Evolutionary conservation across 2,797 vertebrate genomes (phyloP), one percentile per base, ranked within the genome.

Genomic region (Euthynnus affinis): DNA sequence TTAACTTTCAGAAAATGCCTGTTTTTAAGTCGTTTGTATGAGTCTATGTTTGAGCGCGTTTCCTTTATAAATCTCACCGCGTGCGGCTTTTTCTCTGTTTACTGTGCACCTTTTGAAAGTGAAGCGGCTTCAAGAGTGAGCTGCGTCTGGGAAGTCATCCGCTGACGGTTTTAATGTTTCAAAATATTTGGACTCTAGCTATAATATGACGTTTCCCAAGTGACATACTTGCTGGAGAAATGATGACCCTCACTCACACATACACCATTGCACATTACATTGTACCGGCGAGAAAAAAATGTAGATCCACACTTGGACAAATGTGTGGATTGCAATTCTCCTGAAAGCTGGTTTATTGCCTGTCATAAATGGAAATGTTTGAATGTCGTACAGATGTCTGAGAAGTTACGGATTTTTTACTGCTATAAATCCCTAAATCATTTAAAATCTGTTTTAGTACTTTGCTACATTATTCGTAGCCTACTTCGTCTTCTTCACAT

Each of bases 191-290:
- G n/a, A 34, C 9, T 57, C 6, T 32, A 3, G 71, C 69, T 69
- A 53, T n/a, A 23, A 42, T 17, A 18, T 63, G 20, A 58, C 46
- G 49, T 44, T 37, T 34, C 15, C 8, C 42, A 62, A 62, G 62
- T 49, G 59, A 46, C 37, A 70, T 66, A 32, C 68, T 66, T 67
- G 53, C n/a, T 15, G 61, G 40, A 56, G 59, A 46, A 53, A 57
- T 53, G 9, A 57, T 53, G 8, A 27, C 15, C 8, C 58, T 4
- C 15, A 20, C 69, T 27, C 22, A 17, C 5, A 25, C 10, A 29
- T 9, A 20, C 49, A 32, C 17, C 44, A 25, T 3, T 17, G 5
- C 12, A 12, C 12, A 12, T 42, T 42, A 3, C 0, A 3, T 6
- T n/a, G 20, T 13, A 12, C 37, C 9, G 12, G 37, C 37, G 9